These are phyloP conservation scores for Erethizon dorsatum DNA, from an alignment of 2,797 vertebrate genomes.

Conservation along the genomic window DNA sequence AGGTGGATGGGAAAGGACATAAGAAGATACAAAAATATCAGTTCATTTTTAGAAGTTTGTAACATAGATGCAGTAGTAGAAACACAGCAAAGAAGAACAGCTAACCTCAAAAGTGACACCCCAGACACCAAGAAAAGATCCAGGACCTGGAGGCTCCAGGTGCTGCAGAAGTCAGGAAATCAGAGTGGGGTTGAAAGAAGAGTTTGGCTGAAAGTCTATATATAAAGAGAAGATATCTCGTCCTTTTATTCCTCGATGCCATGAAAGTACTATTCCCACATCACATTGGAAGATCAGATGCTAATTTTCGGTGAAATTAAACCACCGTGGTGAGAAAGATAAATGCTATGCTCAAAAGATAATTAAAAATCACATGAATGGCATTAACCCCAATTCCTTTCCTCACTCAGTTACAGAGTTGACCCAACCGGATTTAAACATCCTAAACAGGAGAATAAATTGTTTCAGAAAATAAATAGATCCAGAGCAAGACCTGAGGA, in stretches of 20 bases:
- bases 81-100: conserved; percentile 2
- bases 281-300: not conserved
- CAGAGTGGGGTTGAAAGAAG: not conserved
- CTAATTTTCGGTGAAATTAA: conserved; percentile 20
- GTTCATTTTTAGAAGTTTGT: not conserved
- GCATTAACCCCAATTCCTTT: not conserved
- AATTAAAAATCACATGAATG: not conserved
- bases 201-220: not conserved
- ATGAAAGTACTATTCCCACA: not conserved
- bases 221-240: not conserved
- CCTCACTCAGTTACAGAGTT: not conserved
- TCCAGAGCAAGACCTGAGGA: not conserved
- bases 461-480: not conserved
- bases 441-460: not conserved
- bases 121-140: not conserved
- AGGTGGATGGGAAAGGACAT: not conserved
- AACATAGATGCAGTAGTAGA: not conserved
- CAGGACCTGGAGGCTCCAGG: not conserved
- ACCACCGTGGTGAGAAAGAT: not conserved
- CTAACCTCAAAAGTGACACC: not conserved
- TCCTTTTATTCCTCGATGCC: not conserved
- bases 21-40: not conserved
- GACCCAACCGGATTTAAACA: not conserved
- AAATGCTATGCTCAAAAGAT: not conserved
- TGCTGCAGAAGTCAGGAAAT: not conserved